These are phyloP conservation scores for Crossaster papposus DNA, from an alignment of 53 echinoderm and acorn worm species.

Conservation along the genomic window DNA sequence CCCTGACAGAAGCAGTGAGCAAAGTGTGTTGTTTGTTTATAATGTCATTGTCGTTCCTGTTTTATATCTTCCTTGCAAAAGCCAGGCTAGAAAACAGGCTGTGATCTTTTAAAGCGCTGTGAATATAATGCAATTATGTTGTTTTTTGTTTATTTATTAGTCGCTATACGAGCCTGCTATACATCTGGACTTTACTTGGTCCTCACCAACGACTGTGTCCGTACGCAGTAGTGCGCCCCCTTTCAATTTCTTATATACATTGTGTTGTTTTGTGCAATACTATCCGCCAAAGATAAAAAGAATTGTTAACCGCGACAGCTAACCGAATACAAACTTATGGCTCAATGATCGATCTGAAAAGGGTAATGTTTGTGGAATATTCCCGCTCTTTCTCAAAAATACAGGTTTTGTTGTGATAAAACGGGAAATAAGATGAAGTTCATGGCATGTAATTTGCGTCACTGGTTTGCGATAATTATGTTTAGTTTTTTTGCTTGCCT, in stretches of 20 bases:
- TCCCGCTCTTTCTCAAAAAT: too few relatives aligned
- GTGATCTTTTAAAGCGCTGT: slow-evolving; percentile 14
- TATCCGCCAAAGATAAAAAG: slow-evolving; percentile 1
- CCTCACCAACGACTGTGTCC: background rate
- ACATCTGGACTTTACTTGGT: background rate
- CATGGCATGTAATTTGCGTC: too few relatives aligned
- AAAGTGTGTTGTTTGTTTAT: background rate
- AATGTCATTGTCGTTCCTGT: slow-evolving; percentile 1
- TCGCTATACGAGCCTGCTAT: background rate
- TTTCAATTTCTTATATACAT: background rate
- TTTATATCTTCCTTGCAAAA: background rate
- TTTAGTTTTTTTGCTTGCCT: too few relatives aligned
- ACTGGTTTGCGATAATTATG: too few relatives aligned
- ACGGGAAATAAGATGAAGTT: too few relatives aligned
- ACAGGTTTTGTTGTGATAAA: too few relatives aligned
- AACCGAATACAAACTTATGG: background rate
- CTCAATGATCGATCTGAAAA: background rate
- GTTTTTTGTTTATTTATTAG: slow-evolving; percentile 40
- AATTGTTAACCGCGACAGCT: background rate
- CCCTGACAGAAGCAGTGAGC: background rate
- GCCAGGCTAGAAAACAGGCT: background rate
- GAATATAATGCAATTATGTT: slow-evolving; percentile 32
- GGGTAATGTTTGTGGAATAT: too few relatives aligned
- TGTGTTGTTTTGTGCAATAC: slow-evolving; percentile 23
- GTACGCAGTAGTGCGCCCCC: background rate